These are phyloP conservation scores for Pheosia gnoma DNA, from an alignment of 2,888 invertebrate species.

Conservation along the genomic window DNA sequence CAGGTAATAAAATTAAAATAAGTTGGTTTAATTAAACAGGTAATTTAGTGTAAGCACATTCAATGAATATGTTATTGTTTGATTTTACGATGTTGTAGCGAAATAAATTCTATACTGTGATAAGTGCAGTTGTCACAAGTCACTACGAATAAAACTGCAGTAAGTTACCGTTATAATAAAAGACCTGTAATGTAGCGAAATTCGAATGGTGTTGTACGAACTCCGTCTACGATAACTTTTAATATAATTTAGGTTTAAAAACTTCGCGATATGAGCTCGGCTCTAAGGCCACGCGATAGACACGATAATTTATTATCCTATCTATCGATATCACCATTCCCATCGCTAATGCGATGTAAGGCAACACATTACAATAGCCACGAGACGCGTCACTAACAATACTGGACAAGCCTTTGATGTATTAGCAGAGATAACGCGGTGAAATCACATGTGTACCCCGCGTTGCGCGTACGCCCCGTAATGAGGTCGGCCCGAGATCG, in stretches of 20 bases:
- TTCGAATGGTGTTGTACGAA: too few species aligned
- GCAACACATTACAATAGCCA: slow-evolving; percentile 60
- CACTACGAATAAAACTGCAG: neutral
- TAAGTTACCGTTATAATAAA: too few species aligned
- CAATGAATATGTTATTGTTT: neutral
- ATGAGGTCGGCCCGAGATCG: slow-evolving; percentile 44
- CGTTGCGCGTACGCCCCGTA: slow-evolving; percentile 40
- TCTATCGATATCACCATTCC: slow-evolving; percentile 27
- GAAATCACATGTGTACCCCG: slow-evolving; percentile 73
- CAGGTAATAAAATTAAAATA: neutral
- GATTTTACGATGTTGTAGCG: neutral
- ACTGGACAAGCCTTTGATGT: slow-evolving; percentile 80
- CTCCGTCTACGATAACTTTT: too few species aligned
- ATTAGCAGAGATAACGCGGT: slow-evolving; percentile 77
- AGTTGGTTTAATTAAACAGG: neutral
- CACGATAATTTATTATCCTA: neutral
- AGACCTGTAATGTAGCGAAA: too few species aligned
- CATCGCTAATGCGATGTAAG: slow-evolving; percentile 35
- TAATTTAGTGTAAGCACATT: neutral
- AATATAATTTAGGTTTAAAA: too few species aligned
- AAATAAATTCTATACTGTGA: neutral
- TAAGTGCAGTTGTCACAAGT: neutral
- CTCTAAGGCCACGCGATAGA: neutral
- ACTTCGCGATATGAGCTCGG: neutral
- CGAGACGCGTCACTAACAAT: slow-evolving; percentile 74